Conservation (phyloP, 2,888 invertebrate species). For the Ethmia dodecea region DNA sequence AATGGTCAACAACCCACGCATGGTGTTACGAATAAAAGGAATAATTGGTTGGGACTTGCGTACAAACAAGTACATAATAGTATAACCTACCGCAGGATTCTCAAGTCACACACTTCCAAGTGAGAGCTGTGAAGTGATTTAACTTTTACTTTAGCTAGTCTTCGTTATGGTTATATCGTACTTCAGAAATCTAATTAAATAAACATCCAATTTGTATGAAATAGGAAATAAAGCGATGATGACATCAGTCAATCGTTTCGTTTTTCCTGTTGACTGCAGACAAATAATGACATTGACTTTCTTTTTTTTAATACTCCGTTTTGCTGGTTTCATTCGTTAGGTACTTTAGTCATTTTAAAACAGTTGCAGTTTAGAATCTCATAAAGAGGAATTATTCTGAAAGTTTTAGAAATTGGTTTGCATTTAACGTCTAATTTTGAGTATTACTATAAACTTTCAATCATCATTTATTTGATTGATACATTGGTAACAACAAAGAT, state of each 20-base stretch:
- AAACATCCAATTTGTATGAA: conserved; percentile 19
- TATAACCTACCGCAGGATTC: conserved; percentile 41
- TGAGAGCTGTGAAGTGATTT: conserved; percentile 2
- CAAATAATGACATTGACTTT: neutral
- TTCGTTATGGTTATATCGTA: neutral
- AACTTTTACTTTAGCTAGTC: neutral
- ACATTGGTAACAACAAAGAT: too few species aligned
- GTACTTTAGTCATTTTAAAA: too few species aligned
- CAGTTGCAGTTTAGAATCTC: too few species aligned
- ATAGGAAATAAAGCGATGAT: conserved; percentile 32
- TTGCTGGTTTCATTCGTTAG: too few species aligned
- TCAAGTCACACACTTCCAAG: conserved; percentile 28
- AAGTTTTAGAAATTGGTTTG: too few species aligned
- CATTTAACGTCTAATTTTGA: too few species aligned
- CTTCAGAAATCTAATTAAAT: conserved; percentile 26
- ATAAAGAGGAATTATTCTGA: too few species aligned
- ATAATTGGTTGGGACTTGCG: conserved; percentile 22
- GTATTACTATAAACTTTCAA: too few species aligned
- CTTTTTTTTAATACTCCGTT: too few species aligned
- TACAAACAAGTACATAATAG: conserved; percentile 19
- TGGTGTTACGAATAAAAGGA: conserved; percentile 41
- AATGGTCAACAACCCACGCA: conserved; percentile 65
- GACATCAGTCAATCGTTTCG: conserved; percentile 39
- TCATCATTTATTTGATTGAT: too few species aligned
- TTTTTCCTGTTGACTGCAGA: neutral